Percentiles rank a stretch among this genome's conserved stretches.
phyloP scores from a whole-genome alignment of 2,888 invertebrate species.

The Clostera curtula region DNA sequence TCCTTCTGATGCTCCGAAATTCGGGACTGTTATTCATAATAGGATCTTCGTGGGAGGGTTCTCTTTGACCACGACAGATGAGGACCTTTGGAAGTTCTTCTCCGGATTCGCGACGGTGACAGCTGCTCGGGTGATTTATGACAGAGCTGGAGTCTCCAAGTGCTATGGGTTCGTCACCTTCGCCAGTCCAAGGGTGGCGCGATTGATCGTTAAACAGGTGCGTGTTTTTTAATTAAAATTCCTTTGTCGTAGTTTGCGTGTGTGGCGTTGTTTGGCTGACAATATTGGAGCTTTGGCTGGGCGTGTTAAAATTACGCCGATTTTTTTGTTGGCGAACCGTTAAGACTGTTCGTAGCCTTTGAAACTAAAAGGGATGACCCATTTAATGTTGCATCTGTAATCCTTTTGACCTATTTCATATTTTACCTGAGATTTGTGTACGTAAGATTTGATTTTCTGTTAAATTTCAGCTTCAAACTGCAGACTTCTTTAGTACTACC shows the following conservation, averaged over 20 bases:
- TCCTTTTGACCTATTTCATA: too few relatives aligned
- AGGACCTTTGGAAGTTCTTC: constrained; percentile 93
- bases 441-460: too few relatives aligned
- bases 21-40: constrained; percentile 93
- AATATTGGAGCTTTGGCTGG: constrained; percentile 9
- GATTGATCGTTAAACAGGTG: constrained; percentile 70
- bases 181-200: constrained; percentile 66
- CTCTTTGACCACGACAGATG: constrained; percentile 93
- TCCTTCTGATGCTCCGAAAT: constrained; percentile 72
- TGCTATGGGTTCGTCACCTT: constrained; percentile 90
- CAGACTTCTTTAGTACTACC: too few relatives aligned
- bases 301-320: too few relatives aligned
- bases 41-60: constrained; percentile 98
- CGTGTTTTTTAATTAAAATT: constrained; percentile 22
- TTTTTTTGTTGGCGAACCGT: too few relatives aligned
- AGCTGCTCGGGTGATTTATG: constrained; percentile 95
- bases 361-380: too few relatives aligned
- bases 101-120: constrained; percentile 92
- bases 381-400: too few relatives aligned
- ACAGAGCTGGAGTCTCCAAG: constrained; percentile 95
- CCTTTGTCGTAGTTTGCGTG: constrained; percentile 15
- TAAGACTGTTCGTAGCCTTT: too few relatives aligned
- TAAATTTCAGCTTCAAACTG: too few relatives aligned
- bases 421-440: too few relatives aligned
- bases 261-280: constrained; percentile 10